These are phyloP conservation scores for Tribolium freemani DNA, from an alignment of 2,888 invertebrate genomes.

Conservation along the genomic window DNA sequence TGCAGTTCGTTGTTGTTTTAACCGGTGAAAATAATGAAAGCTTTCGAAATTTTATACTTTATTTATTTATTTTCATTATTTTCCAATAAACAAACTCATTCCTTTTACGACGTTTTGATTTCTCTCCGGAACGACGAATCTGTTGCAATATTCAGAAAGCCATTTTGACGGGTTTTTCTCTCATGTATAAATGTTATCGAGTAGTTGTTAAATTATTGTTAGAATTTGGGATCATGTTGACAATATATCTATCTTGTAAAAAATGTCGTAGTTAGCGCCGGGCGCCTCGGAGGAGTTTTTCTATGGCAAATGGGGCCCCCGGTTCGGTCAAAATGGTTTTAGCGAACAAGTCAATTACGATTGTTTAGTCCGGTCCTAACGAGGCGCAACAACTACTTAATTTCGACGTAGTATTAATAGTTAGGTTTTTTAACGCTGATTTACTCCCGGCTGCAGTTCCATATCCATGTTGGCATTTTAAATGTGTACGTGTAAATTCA, in stretches of 20 bases:
- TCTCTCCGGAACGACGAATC: not conserved
- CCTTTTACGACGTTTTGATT: conserved; percentile 25
- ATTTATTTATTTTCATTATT: conserved; percentile 36
- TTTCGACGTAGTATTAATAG: conserved; percentile 30
- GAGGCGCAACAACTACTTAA: conserved; percentile 28
- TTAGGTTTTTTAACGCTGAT: conserved; percentile 23
- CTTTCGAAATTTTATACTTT: conserved; percentile 23
- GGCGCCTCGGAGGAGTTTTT: conserved; percentile 9
- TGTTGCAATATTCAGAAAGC: conserved; percentile 36
- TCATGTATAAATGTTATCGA: conserved; percentile 48
- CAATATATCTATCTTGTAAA: conserved; percentile 51
- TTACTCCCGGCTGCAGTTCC: conserved; percentile 10
- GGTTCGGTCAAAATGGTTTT: conserved; percentile 37
- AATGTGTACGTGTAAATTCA: conserved; percentile 39
- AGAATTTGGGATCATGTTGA: conserved; percentile 57
- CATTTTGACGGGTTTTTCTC: conserved; percentile 46
- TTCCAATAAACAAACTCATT: conserved; percentile 50
- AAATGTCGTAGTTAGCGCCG: conserved; percentile 43
- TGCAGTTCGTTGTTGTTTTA: conserved; percentile 18
- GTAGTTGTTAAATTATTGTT: conserved; percentile 49
- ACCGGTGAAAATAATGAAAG: not conserved
- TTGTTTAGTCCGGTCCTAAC: conserved; percentile 15
- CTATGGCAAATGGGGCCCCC: conserved; percentile 32
- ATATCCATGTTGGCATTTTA: conserved; percentile 31
- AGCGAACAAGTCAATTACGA: conserved; percentile 22